Percentiles rank a stretch among this genome's conserved stretches.
Evolutionary conservation across 2,888 invertebrate genomes (phyloP).

Genomic region (Rhagium mordax): DNA sequence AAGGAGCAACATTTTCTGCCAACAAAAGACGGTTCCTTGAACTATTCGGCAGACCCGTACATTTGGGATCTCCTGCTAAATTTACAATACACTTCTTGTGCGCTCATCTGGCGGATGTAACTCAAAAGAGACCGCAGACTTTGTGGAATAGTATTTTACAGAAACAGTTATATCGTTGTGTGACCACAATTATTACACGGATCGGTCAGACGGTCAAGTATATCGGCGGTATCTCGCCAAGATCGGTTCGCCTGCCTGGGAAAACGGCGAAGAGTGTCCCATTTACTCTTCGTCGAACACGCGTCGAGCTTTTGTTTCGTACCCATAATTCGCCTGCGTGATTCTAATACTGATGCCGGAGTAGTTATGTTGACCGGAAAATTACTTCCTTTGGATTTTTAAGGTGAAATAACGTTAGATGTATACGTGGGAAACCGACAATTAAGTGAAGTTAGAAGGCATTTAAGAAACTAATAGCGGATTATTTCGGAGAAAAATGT

Average conservation of each 20-base stretch:
- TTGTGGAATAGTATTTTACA: not conserved
- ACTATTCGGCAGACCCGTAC: not conserved
- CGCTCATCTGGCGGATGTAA: not conserved
- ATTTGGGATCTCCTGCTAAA: not conserved
- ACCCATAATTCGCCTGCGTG: not conserved
- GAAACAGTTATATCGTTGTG: constrained; percentile 17
- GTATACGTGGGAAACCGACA: not conserved
- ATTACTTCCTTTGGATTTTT: not conserved
- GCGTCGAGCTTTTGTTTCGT: not conserved
- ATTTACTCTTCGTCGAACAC: not conserved
- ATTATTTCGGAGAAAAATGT: not conserved
- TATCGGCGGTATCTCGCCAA: not conserved
- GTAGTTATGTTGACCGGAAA: not conserved
- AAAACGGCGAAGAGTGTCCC: not conserved
- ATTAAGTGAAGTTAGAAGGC: not conserved
- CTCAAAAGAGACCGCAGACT: not conserved
- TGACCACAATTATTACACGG: constrained; percentile 17
- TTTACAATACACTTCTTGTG: not conserved
- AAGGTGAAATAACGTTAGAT: not conserved
- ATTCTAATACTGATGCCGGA: not conserved
- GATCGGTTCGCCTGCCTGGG: not conserved
- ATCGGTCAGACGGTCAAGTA: constrained; percentile 21
- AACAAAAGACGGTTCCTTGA: too few relatives aligned
- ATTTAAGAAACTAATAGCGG: not conserved
- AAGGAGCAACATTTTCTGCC: too few relatives aligned